Evolutionary conservation across 2,113 vertebrate genomes (phyloP), one percentile per base, ranked within the genome.

Genomic region (Lasiurus borealis): DNA sequence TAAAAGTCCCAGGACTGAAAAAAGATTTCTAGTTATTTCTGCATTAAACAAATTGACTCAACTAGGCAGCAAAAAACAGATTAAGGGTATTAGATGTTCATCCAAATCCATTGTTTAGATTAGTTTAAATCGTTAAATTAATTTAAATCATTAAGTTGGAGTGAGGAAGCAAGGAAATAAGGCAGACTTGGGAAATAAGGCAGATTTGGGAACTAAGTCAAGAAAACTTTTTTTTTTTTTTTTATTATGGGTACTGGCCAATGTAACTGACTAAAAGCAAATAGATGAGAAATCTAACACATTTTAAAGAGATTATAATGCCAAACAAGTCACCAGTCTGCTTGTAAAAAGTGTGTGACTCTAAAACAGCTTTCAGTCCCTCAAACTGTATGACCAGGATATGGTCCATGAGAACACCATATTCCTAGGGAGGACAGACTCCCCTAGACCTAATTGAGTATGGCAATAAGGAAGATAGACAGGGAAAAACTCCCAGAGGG

Each of bases 181-280:
- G 73, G 68, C 52, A 59, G 36, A 90, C 27, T 88, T 81, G 34
- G 18, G 23, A 82, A 66, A 88, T 66, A 85, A 87, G 68, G 52
- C 36, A 52, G 27, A 87, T 25, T 88, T 85, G 34, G 57, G 57
- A 81, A 64, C 25, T 59, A 54, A 89, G 19, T 91, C 82, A 93
- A 68, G 9, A 86, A 85, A 78, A 52, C 6, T 31, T 4, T 46
- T 46, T 86, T 84, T 31, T 4, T 46, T 46, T 86, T 84, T 69
- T 88, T 69, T 48, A 73, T 72, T 82, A 19, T 85, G 31, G 59
- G 40, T 81, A 77, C 14, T 59, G 77, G 87, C 87, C 85, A 21
- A 29, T 36, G 46, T 34, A 88, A 71, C 21, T 31, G 52, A 80
- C 23, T 36, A 52, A 91, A 94, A 73, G 78, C 59, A 96, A 93